Evolutionary conservation across 2,888 invertebrate species (phyloP).

Genomic region (Spodoptera exigua): DNA sequence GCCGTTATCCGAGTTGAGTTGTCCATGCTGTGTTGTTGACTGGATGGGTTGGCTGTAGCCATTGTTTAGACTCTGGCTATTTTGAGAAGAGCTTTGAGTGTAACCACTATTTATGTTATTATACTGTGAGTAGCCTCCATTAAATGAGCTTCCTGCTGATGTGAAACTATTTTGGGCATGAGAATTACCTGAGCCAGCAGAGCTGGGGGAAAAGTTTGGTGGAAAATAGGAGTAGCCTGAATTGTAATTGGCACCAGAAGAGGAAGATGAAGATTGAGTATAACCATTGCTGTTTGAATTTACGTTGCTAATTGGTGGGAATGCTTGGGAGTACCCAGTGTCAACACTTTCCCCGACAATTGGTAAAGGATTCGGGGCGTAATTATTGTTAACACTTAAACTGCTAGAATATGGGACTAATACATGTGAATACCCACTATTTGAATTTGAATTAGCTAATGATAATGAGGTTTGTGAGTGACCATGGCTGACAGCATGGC

Average conservation of each 20-base stretch:
- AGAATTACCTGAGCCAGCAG: slow-evolving; percentile 4
- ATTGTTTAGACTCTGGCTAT: background rate
- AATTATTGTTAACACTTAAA: background rate
- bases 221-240: slow-evolving; percentile 18
- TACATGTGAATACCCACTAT: background rate
- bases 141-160: slow-evolving; percentile 2
- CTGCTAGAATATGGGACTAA: background rate
- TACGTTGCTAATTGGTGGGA: background rate
- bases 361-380: background rate
- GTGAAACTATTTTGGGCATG: slow-evolving; percentile 2
- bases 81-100: slow-evolving; percentile 14
- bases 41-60: slow-evolving; percentile 6
- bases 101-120: slow-evolving; percentile 29
- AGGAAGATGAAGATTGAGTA: background rate
- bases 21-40: background rate
- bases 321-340: slow-evolving; percentile 9
- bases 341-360: slow-evolving; percentile 1
- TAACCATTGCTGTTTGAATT: slow-evolving; percentile 24
- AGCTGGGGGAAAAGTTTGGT: background rate
- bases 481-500: background rate
- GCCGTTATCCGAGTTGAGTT: slow-evolving; percentile 10
- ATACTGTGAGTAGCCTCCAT: slow-evolving; percentile 13
- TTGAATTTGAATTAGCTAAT: background rate
- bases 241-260: slow-evolving; percentile 6
- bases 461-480: slow-evolving; percentile 10